These are phyloP conservation scores for Saguinus midas DNA, from an alignment of 2,113 vertebrate species.

Conservation along the genomic window DNA sequence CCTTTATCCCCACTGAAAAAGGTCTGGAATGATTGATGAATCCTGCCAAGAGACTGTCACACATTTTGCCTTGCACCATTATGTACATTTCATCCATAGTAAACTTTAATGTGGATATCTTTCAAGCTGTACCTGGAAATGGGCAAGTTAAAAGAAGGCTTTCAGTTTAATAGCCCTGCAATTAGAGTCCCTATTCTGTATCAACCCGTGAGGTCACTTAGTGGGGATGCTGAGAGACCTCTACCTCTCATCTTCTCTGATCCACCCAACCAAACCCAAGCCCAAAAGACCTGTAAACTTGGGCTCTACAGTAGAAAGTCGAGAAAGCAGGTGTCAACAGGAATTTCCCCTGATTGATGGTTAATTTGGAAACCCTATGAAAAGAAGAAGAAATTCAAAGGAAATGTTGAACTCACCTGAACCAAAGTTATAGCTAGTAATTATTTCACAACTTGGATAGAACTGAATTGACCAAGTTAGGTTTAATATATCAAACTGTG, in stretches of 20 bases:
- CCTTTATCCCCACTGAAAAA: conserved; percentile 72
- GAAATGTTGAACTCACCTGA: background rate
- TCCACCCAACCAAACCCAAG: background rate
- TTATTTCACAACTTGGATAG: background rate
- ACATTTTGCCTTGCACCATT: conserved; percentile 51
- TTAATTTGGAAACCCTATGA: background rate
- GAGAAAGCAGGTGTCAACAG: conserved; percentile 36
- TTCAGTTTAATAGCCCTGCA: conserved; percentile 67
- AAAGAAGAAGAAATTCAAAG: conserved; percentile 29
- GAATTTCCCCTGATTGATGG: background rate
- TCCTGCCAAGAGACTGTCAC: conserved; percentile 49
- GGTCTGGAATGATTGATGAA: conserved; percentile 56
- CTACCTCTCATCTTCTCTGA: background rate
- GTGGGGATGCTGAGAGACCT: conserved; percentile 42
- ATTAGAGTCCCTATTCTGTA: conserved; percentile 61
- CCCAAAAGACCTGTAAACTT: background rate
- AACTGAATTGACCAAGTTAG: background rate
- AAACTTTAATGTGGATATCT: conserved; percentile 68
- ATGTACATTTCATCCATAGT: conserved; percentile 69
- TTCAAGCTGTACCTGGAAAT: conserved; percentile 66
- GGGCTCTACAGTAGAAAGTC: background rate
- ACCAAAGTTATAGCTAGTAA: background rate
- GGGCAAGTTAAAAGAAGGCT: conserved; percentile 36
- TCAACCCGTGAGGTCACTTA: conserved; percentile 53
- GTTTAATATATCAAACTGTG: background rate